Evolutionary conservation across 2,888 invertebrate species (phyloP).

Genomic region (Stenodera caucasica): DNA sequence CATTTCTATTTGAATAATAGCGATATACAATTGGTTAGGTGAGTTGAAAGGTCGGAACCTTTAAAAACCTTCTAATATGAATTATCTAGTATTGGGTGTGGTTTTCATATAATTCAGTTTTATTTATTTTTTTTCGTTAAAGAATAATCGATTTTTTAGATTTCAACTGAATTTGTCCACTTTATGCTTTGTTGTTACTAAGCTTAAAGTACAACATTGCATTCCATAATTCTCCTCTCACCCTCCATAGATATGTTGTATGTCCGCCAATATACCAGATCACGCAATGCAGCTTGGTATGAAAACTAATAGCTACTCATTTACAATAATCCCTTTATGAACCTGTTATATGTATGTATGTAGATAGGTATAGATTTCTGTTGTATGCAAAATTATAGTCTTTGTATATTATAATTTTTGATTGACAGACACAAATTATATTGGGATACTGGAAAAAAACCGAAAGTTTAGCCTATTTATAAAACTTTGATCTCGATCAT

Average conservation of each 20-base stretch:
- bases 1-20: slow-evolving; percentile 9
- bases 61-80: neutral
- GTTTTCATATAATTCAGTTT: slow-evolving; percentile 4
- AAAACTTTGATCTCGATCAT: no score
- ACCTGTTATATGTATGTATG: neutral
- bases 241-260: slow-evolving; percentile 10
- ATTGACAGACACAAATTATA: neutral
- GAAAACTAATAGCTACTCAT: slow-evolving; percentile 21
- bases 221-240: slow-evolving; percentile 12
- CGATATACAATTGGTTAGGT: slow-evolving; percentile 11
- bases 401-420: slow-evolving; percentile 16
- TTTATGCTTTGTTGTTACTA: slow-evolving; percentile 10
- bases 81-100: slow-evolving; percentile 12
- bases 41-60: slow-evolving; percentile 12
- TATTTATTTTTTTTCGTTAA: neutral
- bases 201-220: slow-evolving; percentile 16
- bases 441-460: neutral
- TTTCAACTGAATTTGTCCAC: neutral
- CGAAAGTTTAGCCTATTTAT: no score
- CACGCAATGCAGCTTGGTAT: slow-evolving; percentile 21
- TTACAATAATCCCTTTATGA: slow-evolving; percentile 15
- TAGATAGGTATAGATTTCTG: slow-evolving; percentile 10
- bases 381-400: slow-evolving; percentile 16
- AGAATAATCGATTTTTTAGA: slow-evolving; percentile 7
- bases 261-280: slow-evolving; percentile 14